phyloP scores from a whole-genome alignment of 2,888 invertebrate genomes.

The Sphaerophoria taeniata region DNA sequence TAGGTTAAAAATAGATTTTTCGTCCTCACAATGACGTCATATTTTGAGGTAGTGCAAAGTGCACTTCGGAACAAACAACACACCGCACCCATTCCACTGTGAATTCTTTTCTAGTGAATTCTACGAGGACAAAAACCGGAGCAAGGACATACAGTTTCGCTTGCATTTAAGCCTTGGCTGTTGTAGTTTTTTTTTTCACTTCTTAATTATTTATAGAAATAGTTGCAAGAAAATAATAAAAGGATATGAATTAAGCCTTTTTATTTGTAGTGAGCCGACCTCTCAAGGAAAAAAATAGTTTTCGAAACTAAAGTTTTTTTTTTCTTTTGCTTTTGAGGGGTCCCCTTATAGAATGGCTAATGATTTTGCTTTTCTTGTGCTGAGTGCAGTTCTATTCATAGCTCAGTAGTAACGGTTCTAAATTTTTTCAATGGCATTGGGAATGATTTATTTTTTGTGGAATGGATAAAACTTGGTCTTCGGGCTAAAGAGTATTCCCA shows the following conservation, averaged over 20 bases:
- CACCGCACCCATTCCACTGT: constrained; percentile 40
- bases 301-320: background rate
- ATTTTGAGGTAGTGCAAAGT: constrained; percentile 32
- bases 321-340: constrained; percentile 18
- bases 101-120: constrained; percentile 47
- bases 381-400: constrained; percentile 40
- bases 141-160: constrained; percentile 56
- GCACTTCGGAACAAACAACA: constrained; percentile 8
- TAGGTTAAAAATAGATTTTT: constrained; percentile 69
- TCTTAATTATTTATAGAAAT: constrained; percentile 43
- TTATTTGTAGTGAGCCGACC: background rate
- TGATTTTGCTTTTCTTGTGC: background rate
- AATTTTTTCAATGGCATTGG: constrained; percentile 51
- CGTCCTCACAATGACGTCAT: constrained; percentile 61
- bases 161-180: constrained; percentile 36
- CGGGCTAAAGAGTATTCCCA: no score
- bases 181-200: constrained; percentile 15
- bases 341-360: no score
- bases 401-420: constrained; percentile 37
- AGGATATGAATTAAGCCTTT: background rate
- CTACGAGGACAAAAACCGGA: constrained; percentile 50
- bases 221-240: background rate
- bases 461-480: background rate
- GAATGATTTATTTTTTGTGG: constrained; percentile 21
- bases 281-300: background rate